Evolutionary conservation across 1,140 invertebrate species (phyloP), one percentile per base, ranked within the genome.

Genomic region (Callitettix versicolor): DNA sequence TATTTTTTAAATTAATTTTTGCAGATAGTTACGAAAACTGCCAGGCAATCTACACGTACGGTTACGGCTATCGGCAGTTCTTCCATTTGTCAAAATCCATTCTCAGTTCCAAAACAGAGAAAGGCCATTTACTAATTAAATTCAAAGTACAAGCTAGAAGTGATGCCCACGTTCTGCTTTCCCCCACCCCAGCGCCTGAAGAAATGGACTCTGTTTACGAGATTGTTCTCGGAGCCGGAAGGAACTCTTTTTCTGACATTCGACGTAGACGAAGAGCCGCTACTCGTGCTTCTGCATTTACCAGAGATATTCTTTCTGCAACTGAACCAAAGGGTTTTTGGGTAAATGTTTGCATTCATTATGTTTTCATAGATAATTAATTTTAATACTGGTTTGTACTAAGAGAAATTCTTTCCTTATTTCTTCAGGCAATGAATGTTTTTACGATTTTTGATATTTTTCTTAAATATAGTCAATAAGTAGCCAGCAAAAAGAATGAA

Each of bases 141-240:
- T 57, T 62, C 67, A 71, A 73, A 0, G 78, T 81, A 26, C 68
- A 76, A 53, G 78, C 75, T 0, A 56, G 64, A 0, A 77, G 75
- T 58, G 76, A 82, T 58, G 79, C 78, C 5, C 79, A 81, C 58
- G 76, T 82, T 49, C 59, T 80, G 6, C 61, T 82, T 14, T 72
- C 78, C 0, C 62, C 73, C 3, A 65, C 68, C 0, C 53, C 65
- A 1, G 59, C 63, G 17, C 67, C 75, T 7, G 58, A 59, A 11
- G 59, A 64, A 9, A 57, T 21, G 11, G 73, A 76, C 58, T 68
- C 75, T 4, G 76, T 77, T 11, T 81, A 81, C 65, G 79, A 81
- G 69, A 74, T 81, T 20, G 79, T 80, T 26, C 70, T 81, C 1
- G 79, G 79, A 17, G 79, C 76, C 1, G 78, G 78, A 15, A 69